Evolutionary conservation across 2,113 vertebrate species (phyloP), one percentile per base, ranked within the genome.

Genomic region (Daphoenositta chrysoptera): DNA sequence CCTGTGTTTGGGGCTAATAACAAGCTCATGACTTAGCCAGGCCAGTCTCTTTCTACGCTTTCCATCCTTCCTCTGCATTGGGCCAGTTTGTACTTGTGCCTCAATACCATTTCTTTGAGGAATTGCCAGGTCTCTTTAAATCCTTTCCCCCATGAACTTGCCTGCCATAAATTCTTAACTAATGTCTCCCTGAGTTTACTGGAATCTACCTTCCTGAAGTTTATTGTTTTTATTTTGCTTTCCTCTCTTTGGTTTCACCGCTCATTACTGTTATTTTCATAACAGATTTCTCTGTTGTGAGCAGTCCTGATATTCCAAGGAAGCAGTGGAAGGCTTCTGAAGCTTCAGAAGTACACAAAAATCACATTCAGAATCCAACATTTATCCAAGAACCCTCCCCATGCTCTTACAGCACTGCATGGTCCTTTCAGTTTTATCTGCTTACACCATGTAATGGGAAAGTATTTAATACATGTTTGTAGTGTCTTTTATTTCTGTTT

Each of bases 21-120:
- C 73, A 94, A 97, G 61, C 87, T 91, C 82, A 85, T 53, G 84
- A 71, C 37, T 85, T 94, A 82, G 90, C 87, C 93, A 94, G 65
- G 79, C 30, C 21, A 4, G 65, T 95, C 70, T 93, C 92, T 94
- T 97, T 96, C 82, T 94, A 53, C 4, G 2, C 83, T 93, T 95
- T 94, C 92, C 87, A 93, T 95, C 94, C 90, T 96, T 96, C 92
- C 94, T 97, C 88, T 93, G 70, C 75, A 69, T 56, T 90, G 71
- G 95, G 58, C 85, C 92, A 80, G 88, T 90, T 93, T 97, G 95
- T 96, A 75, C 75, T 94, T 97, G 88, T 85, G 61, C 57, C 70
- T 97, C 92, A 96, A 91, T 87, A 94, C 89, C 56, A 85, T 88
- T 93, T 93, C 92, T 96, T 95, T 96, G 94, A 96, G 82, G 92